phyloP scores from a whole-genome alignment of 2,888 invertebrate species.

The Phyllotreta cruciferae region DNA sequence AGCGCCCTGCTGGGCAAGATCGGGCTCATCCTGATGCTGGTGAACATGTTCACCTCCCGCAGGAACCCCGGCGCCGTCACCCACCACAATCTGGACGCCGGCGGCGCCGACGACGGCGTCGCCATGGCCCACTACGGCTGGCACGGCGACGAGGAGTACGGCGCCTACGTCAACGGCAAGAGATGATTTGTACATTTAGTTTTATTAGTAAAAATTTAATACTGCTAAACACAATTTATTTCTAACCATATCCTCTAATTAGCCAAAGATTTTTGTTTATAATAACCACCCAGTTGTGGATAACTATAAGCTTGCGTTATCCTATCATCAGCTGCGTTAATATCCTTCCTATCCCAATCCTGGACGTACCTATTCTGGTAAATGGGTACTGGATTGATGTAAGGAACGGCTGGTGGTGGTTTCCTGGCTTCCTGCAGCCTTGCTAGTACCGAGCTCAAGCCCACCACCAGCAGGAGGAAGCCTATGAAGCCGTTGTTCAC shows the following conservation, averaged over 20 bases:
- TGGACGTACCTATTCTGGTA: conserved; percentile 39
- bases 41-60: conserved; percentile 66
- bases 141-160: conserved; percentile 65
- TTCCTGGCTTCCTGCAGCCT: conserved; percentile 54
- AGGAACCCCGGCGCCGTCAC: conserved; percentile 50
- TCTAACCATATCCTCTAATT: background rate
- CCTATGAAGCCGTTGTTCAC: conserved; percentile 81
- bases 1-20: conserved; percentile 76
- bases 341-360: conserved; percentile 44
- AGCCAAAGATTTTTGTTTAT: background rate
- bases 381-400: conserved; percentile 37
- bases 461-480: conserved; percentile 62
- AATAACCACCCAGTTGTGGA: conserved; percentile 25
- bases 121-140: conserved; percentile 65
- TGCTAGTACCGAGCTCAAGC: conserved; percentile 57
- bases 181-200: conserved; percentile 29
- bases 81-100: conserved; percentile 39
- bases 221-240: background rate
- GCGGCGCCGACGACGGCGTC: conserved; percentile 33
- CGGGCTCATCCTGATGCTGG: conserved; percentile 70
- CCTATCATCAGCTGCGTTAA: conserved; percentile 21
- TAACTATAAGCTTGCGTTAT: conserved; percentile 22
- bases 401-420: conserved; percentile 39
- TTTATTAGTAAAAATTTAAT: conserved; percentile 7
- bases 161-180: conserved; percentile 62